Evolutionary conservation across 2,888 invertebrate genomes (phyloP).

Genomic region (Halocaridina rubra): DNA sequence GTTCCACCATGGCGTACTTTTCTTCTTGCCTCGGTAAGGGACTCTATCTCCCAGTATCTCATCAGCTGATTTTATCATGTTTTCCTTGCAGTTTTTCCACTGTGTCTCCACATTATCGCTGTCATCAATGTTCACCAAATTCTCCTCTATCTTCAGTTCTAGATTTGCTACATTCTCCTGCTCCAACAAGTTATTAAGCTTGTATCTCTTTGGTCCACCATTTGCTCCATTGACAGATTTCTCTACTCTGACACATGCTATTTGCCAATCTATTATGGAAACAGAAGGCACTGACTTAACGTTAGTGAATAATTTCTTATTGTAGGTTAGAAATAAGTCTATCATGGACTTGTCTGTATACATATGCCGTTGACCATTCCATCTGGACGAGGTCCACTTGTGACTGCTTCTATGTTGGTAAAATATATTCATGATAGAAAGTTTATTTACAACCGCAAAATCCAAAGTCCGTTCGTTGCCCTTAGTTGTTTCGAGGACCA

Average conservation of each 20-base stretch:
- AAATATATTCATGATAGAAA: conserved; percentile 6
- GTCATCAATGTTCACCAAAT: not conserved
- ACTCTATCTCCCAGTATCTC: not conserved
- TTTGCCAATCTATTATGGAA: no score
- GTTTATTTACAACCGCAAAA: not conserved
- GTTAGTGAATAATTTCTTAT: not conserved
- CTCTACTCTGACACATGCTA: not conserved
- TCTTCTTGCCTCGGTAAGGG: not conserved
- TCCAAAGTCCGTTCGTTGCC: not conserved
- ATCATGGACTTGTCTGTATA: conserved; percentile 2
- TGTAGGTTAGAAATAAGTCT: conserved; percentile 10
- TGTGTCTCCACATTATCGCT: not conserved
- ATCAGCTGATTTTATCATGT: not conserved
- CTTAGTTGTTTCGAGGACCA: not conserved
- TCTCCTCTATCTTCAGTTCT: not conserved
- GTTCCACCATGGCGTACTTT: not conserved
- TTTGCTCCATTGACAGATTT: not conserved
- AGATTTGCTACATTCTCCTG: no score
- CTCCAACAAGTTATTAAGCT: not conserved
- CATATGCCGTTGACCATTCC: not conserved
- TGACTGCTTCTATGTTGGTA: conserved; percentile 5
- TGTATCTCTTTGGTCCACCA: not conserved
- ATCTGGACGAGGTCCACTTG: conserved; percentile 23
- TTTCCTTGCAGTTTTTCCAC: not conserved
- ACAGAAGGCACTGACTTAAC: conserved; percentile 7